Evolutionary conservation across 1,140 invertebrate genomes (phyloP).

Genomic region (Cryptotermes secundus): DNA sequence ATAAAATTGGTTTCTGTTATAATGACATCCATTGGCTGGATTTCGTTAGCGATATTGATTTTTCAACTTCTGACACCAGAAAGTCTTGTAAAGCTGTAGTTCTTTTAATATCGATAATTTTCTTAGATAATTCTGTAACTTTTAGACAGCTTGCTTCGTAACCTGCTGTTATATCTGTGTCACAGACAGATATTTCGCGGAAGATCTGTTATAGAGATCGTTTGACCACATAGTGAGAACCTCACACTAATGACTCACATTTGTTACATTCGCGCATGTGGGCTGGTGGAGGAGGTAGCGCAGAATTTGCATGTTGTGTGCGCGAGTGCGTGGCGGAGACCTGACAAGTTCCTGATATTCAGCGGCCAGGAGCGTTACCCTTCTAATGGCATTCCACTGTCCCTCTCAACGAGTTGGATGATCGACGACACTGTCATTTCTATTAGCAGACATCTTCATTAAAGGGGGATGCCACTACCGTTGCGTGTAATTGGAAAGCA

Average conservation of each 20-base stretch:
- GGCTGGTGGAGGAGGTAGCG: neutral
- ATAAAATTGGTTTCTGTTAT: too few species aligned
- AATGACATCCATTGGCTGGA: too few species aligned
- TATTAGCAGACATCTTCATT: conserved; percentile 8
- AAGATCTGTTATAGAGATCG: too few species aligned
- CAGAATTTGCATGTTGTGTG: neutral
- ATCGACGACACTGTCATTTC: neutral
- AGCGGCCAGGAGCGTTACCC: neutral
- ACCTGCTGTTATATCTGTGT: too few species aligned
- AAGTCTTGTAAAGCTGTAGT: too few species aligned
- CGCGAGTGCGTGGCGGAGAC: neutral
- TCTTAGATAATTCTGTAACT: too few species aligned
- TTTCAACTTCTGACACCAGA: too few species aligned
- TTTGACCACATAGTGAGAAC: too few species aligned
- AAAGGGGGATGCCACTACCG: neutral
- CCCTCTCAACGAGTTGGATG: neutral
- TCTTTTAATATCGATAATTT: too few species aligned
- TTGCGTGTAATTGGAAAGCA: neutral
- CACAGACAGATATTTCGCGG: too few species aligned
- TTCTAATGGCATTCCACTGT: neutral
- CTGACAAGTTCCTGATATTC: neutral
- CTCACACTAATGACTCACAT: neutral
- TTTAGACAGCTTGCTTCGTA: too few species aligned
- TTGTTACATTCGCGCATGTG: neutral
- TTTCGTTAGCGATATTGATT: too few species aligned